These are phyloP conservation scores for Venustoraphidia nigricollis DNA, from an alignment of 2,888 invertebrate species.

Conservation along the genomic window DNA sequence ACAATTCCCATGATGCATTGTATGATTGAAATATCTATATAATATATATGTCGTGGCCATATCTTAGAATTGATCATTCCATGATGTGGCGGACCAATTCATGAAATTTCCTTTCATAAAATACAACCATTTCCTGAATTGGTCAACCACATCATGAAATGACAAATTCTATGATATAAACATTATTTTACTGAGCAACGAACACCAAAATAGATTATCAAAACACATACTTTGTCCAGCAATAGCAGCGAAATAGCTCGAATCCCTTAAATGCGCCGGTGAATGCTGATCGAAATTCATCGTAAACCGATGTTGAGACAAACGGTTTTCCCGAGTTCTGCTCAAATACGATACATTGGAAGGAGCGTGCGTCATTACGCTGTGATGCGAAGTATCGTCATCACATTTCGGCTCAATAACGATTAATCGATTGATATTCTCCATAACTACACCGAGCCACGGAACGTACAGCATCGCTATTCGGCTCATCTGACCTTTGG, in stretches of 20 bases:
- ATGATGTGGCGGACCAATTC: no score
- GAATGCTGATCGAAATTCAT: constrained; percentile 59
- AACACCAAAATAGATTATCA: constrained; percentile 1
- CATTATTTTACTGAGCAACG: no score
- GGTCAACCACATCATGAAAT: no score
- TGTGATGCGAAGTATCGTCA: constrained; percentile 24
- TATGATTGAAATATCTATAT: no score
- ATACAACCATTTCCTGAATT: no score
- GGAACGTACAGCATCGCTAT: constrained; percentile 86
- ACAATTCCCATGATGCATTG: no score
- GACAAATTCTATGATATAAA: no score
- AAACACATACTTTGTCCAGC: constrained; percentile 42
- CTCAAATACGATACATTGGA: constrained; percentile 42
- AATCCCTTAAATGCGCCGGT: constrained; percentile 62
- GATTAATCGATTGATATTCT: constrained; percentile 65
- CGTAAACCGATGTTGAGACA: constrained; percentile 39
- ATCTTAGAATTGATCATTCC: no score
- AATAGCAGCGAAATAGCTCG: constrained; percentile 53
- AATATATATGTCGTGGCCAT: no score
- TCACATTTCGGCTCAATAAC: constrained; percentile 25
- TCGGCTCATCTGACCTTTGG: constrained; percentile 62
- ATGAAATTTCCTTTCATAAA: no score
- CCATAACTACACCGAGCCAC: constrained; percentile 74
- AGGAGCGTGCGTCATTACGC: constrained; percentile 30
- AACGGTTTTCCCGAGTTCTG: constrained; percentile 17